A percentile compares a stretch with the other conserved stretches of the same genome.
Evolutionary conservation across 2,113 vertebrate species (phyloP).

Genomic region (Ctenomys sociabilis): DNA sequence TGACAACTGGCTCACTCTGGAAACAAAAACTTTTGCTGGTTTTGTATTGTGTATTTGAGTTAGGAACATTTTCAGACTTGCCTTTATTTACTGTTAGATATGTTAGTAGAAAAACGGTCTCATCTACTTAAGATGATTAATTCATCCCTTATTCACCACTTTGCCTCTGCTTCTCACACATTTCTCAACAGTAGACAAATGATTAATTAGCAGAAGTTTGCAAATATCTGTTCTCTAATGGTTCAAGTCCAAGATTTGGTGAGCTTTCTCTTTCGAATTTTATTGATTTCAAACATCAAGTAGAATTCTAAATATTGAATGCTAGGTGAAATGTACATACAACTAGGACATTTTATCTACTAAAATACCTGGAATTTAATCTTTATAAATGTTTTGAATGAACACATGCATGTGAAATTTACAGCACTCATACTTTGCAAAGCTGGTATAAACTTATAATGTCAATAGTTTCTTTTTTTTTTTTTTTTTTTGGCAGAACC

Average conservation of each 20-base stretch:
- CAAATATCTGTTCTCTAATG: background rate
- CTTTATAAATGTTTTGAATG: background rate
- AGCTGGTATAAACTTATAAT: background rate
- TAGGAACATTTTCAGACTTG: conserved; percentile 45
- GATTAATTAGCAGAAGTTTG: background rate
- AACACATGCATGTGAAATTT: background rate
- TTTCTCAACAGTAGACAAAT: conserved; percentile 16
- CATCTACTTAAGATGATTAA: conserved; percentile 59
- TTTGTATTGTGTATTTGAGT: conserved; percentile 27
- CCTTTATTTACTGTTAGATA: conserved; percentile 49
- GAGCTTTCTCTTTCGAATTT: background rate
- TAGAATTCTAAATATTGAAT: background rate
- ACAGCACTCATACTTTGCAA: background rate
- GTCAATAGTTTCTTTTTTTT: too few species aligned
- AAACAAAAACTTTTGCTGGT: conserved; percentile 50
- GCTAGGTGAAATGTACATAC: background rate
- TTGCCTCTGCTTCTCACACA: background rate
- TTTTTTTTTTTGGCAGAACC: too few species aligned
- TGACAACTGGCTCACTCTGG: conserved; percentile 21
- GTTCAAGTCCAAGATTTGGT: background rate
- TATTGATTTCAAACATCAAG: conserved; percentile 16
- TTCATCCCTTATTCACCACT: background rate
- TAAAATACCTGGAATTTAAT: background rate
- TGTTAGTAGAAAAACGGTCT: conserved; percentile 45
- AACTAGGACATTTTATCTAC: background rate